A percentile compares a stretch with the other conserved stretches of the same genome.
Conservation (phyloP, 2,888 invertebrate species). For the Zeuzera pyrina region DNA sequence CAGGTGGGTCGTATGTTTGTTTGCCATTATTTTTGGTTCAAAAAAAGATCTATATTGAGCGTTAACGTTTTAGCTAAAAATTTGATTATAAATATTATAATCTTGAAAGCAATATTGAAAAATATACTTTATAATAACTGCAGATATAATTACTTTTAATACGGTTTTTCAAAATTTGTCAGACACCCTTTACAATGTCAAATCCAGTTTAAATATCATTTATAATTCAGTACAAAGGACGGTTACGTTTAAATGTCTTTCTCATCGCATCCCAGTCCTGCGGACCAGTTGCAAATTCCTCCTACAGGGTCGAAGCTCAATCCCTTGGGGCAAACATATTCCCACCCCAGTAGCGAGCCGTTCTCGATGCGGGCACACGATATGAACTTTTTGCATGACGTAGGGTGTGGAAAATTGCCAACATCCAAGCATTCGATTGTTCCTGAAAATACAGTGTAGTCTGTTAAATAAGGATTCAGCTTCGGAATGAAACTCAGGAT, state of each 20-base stretch:
- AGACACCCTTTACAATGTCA: too few relatives aligned
- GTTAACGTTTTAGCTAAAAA: too few relatives aligned
- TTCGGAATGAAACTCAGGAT: too few relatives aligned
- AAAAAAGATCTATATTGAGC: too few relatives aligned
- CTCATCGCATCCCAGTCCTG: constrained; percentile 84
- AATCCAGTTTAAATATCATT: too few relatives aligned
- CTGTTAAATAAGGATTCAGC: too few relatives aligned
- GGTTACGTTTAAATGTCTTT: constrained; percentile 28
- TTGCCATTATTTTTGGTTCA: too few relatives aligned
- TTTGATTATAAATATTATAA: too few relatives aligned
- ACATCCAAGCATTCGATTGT: constrained; percentile 89
- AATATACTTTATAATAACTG: background rate
- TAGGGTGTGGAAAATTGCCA: constrained; percentile 93
- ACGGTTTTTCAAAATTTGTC: background rate
- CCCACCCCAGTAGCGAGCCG: constrained; percentile 86
- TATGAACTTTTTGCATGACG: constrained; percentile 92
- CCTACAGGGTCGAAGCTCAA: constrained; percentile 92
- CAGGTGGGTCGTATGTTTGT: too few relatives aligned
- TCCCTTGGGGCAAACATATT: constrained; percentile 89
- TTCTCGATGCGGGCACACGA: constrained; percentile 87
- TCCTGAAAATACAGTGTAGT: constrained; percentile 51
- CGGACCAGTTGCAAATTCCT: constrained; percentile 93
- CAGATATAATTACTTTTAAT: background rate
- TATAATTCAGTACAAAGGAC: too few relatives aligned
- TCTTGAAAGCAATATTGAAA: background rate